These are phyloP conservation scores for Barypeithes pellucidus DNA, from an alignment of 2,888 invertebrate species.

Conservation along the genomic window DNA sequence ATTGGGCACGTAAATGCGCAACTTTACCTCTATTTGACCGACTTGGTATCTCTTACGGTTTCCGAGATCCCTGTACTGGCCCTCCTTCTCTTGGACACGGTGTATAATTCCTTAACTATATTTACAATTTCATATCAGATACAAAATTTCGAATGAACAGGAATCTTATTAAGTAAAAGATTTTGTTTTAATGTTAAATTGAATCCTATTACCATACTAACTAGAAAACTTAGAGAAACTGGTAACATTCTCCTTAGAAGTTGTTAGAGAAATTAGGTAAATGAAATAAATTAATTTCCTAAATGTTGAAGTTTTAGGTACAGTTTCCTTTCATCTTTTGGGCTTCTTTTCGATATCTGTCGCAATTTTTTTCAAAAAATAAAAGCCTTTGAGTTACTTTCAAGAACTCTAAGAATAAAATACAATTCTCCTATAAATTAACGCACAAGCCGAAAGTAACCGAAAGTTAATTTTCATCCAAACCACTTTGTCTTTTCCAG, in stretches of 20 bases:
- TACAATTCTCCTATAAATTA: too few relatives aligned
- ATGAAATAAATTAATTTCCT: conserved; percentile 46
- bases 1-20: too few relatives aligned
- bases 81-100: too few relatives aligned
- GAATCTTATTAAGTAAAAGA: conserved; percentile 1
- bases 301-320: conserved; percentile 40
- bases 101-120: too few relatives aligned
- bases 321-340: conserved; percentile 11
- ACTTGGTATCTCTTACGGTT: too few relatives aligned
- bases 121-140: neutral
- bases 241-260: conserved; percentile 41
- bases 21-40: too few relatives aligned
- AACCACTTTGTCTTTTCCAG: too few relatives aligned
- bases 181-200: conserved; percentile 35
- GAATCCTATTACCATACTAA: conserved; percentile 40
- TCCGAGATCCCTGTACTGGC: too few relatives aligned
- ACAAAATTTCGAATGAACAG: neutral
- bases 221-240: conserved; percentile 46
- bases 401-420: too few relatives aligned
- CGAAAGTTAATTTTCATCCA: too few relatives aligned
- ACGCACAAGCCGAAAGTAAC: too few relatives aligned
- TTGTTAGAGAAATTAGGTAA: conserved; percentile 45
- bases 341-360: neutral
- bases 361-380: neutral
- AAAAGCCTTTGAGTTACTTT: too few relatives aligned